These are phyloP conservation scores for Acropternis orthonyx DNA, from an alignment of 2,797 vertebrate species.

Conservation along the genomic window DNA sequence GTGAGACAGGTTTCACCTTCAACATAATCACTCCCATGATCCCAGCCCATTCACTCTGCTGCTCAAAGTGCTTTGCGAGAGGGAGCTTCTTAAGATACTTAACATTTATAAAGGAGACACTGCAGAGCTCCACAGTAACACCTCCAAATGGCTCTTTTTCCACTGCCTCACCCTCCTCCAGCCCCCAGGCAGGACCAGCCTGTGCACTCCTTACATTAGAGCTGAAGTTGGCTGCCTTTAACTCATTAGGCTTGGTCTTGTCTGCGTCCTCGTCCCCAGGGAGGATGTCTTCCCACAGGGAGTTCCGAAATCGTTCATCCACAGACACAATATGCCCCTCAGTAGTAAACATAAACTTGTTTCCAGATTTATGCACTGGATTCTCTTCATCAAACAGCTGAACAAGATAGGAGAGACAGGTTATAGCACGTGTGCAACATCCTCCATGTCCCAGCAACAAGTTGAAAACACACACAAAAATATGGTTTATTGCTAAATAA, in stretches of 20 bases:
- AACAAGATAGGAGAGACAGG: neutral
- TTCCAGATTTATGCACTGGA: conserved; percentile 91
- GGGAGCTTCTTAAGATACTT: neutral
- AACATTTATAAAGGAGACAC: neutral
- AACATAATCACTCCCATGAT: neutral
- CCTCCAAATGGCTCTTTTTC: neutral
- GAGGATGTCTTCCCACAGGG: conserved; percentile 85
- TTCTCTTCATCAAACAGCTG: conserved; percentile 98
- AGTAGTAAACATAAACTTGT: conserved; percentile 95
- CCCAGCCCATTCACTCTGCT: neutral
- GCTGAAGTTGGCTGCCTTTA: conserved; percentile 82
- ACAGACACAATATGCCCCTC: conserved; percentile 95
- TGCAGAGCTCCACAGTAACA: neutral
- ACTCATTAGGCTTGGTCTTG: conserved; percentile 38
- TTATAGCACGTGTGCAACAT: rapidly evolving
- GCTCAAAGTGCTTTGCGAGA: neutral
- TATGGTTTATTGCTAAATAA: neutral
- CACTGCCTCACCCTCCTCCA: neutral
- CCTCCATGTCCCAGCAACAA: neutral
- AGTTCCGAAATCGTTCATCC: conserved; percentile 88
- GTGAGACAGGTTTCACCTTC: neutral
- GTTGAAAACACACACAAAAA: neutral
- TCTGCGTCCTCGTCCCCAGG: conserved; percentile 71
- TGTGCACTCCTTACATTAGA: conserved; percentile 72
- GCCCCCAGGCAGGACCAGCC: neutral